Evolutionary conservation across 2,888 invertebrate species (phyloP), one percentile per base, ranked within the genome.

Genomic region (Volucella bombylans): DNA sequence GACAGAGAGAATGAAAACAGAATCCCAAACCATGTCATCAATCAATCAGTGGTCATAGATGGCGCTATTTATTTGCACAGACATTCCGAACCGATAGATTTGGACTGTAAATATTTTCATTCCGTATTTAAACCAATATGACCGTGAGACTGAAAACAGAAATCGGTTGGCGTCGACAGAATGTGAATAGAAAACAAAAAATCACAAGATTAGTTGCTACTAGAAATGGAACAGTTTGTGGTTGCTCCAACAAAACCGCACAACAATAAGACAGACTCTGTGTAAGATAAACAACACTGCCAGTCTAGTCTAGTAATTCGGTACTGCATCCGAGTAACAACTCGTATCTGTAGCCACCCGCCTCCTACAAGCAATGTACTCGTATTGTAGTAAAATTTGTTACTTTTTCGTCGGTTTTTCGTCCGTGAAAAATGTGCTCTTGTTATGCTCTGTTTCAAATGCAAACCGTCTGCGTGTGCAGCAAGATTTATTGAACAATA

Each of bases 291-390:
- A 87, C 81, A 74, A 85, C 78, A 81, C 15, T 85, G 72, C 87
- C 87, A 87, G 87, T 87, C 87, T 86, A 73, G 87, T 77, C 43
- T 67, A 18, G 45, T 31, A 18, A 62, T 64, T 80, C 52, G 23
- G 61, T 54, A 31, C 31, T 6, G 57, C 41, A 47, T 68, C 78
- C 82, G 74, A 59, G 85, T 80, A 54, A 86, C 81, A 72, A 47
- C 55, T 47, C 79, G 61, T 14, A 68, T 65, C 39, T 31, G 6
- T 31, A 31, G 38, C 73, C 65, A 73, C 59, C 61, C 72, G 78
- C 62, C 87, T 89, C 88, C 89, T 88, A 88, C 89, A 87, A 89
- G 88, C 88, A 88, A 89, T 88, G 87, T n/a, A 23, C 8, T 11
- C 15, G n/a, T n/a, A 18, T 18, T 18, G 3, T 43, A 47, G 54